phyloP scores from a whole-genome alignment of 23 tunicate species.

The Styela clava region DNA sequence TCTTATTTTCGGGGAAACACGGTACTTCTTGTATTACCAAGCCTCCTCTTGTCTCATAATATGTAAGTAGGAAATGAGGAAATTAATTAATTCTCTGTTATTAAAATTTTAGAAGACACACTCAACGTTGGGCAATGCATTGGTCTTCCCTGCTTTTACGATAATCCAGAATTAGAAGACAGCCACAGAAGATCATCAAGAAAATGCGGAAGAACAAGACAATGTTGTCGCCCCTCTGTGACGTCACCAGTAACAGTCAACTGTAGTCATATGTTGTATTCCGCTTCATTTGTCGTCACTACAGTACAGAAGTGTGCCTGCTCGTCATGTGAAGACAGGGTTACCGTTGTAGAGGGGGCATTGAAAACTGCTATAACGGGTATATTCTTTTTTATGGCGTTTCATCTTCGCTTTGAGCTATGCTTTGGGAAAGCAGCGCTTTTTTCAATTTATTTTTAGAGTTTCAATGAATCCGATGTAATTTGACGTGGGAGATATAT shows the following conservation, averaged over 20 bases:
- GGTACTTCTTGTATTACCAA: no score
- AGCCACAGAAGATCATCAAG: background rate
- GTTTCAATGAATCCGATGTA: no score
- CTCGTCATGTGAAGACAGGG: constrained; percentile 45
- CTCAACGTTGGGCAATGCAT: constrained; percentile 74
- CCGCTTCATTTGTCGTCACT: constrained; percentile 51
- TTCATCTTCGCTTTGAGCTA: no score
- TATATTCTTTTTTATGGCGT: background rate
- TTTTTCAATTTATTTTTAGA: no score
- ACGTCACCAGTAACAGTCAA: constrained; percentile 59
- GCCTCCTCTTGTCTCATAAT: no score
- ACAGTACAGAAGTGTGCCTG: constrained; percentile 64
- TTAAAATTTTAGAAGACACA: background rate
- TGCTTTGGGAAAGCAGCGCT: no score
- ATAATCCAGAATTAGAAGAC: background rate
- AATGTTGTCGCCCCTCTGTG: constrained; percentile 68
- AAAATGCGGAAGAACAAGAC: constrained; percentile 52
- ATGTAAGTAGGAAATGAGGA: no score
- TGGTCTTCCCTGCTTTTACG: constrained; percentile 62
- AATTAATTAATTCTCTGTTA: no score
- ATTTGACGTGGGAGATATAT: no score
- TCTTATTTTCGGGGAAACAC: no score
- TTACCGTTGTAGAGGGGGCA: constrained; percentile 79
- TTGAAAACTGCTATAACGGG: constrained; percentile 44
- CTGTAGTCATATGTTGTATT: constrained; percentile 49